These are phyloP conservation scores for Holothuria glaberrima DNA, from an alignment of 35 echinoderm and acorn worm species.

Conservation along the genomic window DNA sequence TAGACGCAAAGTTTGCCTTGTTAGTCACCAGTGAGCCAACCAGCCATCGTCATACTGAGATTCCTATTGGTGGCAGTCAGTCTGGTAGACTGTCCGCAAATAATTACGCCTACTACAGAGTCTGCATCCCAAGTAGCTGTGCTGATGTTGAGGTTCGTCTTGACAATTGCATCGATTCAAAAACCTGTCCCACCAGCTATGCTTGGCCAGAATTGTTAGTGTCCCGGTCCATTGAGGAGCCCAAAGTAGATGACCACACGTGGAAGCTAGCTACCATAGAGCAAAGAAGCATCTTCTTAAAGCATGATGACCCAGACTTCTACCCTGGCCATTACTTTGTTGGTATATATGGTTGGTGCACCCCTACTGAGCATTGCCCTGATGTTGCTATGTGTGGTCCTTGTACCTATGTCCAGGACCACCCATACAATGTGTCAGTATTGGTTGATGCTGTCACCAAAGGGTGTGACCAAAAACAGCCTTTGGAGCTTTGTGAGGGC, in stretches of 20 bases:
- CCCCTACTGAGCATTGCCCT: conserved; percentile 23
- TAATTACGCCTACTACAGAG: conserved; percentile 42
- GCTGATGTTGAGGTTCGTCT: conserved; percentile 34
- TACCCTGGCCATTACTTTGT: conserved; percentile 61
- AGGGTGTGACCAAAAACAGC: not conserved
- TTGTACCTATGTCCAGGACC: conserved; percentile 42
- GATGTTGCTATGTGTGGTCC: conserved; percentile 56
- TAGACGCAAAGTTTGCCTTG: not conserved
- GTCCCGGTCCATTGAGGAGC: conserved; percentile 40
- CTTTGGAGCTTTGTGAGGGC: conserved; percentile 12
- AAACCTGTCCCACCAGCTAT: conserved; percentile 52
- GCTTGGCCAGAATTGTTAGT: conserved; percentile 63
- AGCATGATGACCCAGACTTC: not conserved
- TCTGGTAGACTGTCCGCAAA: not conserved
- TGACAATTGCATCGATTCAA: conserved; percentile 56
- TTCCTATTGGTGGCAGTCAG: conserved; percentile 6
- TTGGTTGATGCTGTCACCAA: not conserved
- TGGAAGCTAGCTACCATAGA: conserved; percentile 57
- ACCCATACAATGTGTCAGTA: conserved; percentile 30
- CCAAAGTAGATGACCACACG: conserved; percentile 35
- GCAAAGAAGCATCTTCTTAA: not conserved
- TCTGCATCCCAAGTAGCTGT: conserved; percentile 55
- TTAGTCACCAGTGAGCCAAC: conserved; percentile 37
- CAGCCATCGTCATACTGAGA: conserved; percentile 63
- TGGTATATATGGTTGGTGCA: conserved; percentile 67